Evolutionary conservation across 2,113 vertebrate genomes (phyloP).

Genomic region (Saguinus imperator): DNA sequence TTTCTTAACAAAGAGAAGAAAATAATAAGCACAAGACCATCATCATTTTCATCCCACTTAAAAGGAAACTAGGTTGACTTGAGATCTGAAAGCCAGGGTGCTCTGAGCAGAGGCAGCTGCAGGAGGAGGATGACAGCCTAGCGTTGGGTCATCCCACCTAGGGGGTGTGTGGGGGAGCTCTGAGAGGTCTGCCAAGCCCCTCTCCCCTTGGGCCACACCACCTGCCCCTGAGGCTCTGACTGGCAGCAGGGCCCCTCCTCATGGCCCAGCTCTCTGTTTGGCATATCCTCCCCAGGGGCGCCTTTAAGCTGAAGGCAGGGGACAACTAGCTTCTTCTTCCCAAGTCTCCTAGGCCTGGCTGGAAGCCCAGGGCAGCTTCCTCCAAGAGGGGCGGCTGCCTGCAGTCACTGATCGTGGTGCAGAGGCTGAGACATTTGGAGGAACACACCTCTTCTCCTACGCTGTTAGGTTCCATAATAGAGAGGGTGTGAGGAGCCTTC

Average conservation of each 20-base stretch:
- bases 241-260: background rate
- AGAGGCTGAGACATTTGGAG: background rate
- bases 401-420: background rate
- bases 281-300: background rate
- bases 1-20: constrained; percentile 10
- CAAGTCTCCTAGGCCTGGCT: background rate
- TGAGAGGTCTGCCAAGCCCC: background rate
- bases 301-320: background rate
- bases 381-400: background rate
- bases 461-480: no score
- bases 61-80: background rate
- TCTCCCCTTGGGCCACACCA: background rate
- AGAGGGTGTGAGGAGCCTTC: background rate
- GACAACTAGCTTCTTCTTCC: background rate
- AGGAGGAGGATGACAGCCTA: background rate
- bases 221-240: background rate
- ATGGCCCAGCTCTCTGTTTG: background rate
- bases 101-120: background rate
- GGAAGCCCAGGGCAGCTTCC: background rate
- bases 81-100: background rate
- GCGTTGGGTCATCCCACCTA: background rate
- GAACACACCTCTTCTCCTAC: background rate
- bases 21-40: background rate
- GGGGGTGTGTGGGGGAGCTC: accelerated
- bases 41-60: background rate